Evolutionary conservation across 1,140 invertebrate genomes (phyloP), one percentile per base, ranked within the genome.

Genomic region (Caenorhabditis inopinata): DNA sequence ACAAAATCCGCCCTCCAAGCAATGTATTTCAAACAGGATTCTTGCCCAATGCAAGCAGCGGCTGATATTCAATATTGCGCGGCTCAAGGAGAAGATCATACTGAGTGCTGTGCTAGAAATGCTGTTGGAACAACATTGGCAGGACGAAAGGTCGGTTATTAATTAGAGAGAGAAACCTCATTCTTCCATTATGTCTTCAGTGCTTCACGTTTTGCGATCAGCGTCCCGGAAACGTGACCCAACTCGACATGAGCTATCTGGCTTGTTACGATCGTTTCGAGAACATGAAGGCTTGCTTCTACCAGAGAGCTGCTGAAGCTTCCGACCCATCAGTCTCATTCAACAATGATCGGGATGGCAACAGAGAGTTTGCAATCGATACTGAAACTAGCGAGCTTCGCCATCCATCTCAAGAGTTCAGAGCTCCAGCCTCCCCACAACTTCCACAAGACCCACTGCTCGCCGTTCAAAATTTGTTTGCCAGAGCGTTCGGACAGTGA

Each of bases 31-130:
- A 76, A 78, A 68, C 75, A 73, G 23, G 84, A 85, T 51, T 74
- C 77, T 6, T 86, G 85, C 51, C 85, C 85, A 32, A 83, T 86
- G 38, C 80, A 83, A 53, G 85, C 85, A 7, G 85, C 85, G 21
- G 82, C 85, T 42, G 85, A 85, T 25, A 83, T 86, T n/a, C 85
- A 86, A 51, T 86, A 68, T 77, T 86, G 85, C 68, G 85, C 85
- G 45, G 85, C 85, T 18, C 85, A 83, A 73, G 85, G 75, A 47
- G 32, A 46, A 32, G 80, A 81, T 73, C 80, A 81, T 38, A 45
- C 46, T 23, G 74, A 53, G 0, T 81, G 85, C 49, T 85, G 85
- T 78, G 73, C 46, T 4, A 35, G 80, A 23, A 85, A 85, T 27
- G 85, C 85, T 12, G 85, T 86, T 16, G 62, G 51, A n/a, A 85